Conservation (phyloP, 2,797 vertebrate genomes). For the Epinephelus coioides region DNA sequence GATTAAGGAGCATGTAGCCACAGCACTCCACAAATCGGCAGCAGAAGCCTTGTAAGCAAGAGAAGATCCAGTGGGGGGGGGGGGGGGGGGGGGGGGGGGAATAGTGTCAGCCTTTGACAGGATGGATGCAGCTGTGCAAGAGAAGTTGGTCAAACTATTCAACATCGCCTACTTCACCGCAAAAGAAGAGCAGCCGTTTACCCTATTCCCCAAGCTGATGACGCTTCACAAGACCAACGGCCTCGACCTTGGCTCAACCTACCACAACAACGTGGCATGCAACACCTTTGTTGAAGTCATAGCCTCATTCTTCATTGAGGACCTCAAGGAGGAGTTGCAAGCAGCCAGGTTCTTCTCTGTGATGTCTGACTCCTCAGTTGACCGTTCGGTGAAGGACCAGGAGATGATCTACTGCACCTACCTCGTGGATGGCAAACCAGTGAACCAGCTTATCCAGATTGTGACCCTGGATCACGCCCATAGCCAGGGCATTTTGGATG, state of each 20-base stretch:
- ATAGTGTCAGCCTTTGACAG: neutral
- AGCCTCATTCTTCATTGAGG: neutral
- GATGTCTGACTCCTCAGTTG: neutral
- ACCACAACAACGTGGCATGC: neutral
- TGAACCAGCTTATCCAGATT: neutral
- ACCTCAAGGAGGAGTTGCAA: neutral
- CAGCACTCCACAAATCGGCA: neutral
- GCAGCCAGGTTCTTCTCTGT: neutral
- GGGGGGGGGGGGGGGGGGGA: neutral
- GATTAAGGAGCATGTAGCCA: neutral
- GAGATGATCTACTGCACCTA: neutral
- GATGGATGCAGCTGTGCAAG: neutral
- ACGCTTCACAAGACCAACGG: neutral
- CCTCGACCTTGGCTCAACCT: neutral
- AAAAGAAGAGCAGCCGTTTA: neutral
- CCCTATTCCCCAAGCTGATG: neutral
- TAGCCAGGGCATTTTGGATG: slow-evolving; percentile 13
- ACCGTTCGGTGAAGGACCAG: neutral
- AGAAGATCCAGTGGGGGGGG: neutral
- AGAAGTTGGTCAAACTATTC: neutral
- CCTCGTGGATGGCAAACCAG: neutral
- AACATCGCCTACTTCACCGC: neutral
- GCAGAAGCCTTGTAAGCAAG: neutral
- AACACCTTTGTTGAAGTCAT: neutral
- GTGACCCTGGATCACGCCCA: slow-evolving; percentile 1